phyloP scores from a whole-genome alignment of 1,140 invertebrate genomes.

The Ridgeia piscesae region DNA sequence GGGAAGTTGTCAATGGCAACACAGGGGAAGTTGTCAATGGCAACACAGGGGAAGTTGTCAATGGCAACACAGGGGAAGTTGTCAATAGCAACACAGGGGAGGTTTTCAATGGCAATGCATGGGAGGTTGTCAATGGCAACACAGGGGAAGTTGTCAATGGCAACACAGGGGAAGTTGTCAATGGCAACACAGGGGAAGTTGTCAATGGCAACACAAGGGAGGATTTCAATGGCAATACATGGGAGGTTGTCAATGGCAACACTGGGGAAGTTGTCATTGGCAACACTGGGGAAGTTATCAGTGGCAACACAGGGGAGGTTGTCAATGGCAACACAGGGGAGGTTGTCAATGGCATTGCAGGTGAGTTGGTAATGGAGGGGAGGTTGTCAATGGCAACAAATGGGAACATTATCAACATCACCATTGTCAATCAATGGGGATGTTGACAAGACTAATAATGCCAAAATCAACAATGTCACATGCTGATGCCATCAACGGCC shows the following conservation, averaged over 20 bases:
- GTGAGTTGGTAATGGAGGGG: no score
- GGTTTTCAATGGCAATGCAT: no score
- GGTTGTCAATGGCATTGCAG: not conserved
- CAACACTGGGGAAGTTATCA: not conserved
- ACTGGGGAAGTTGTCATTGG: no score
- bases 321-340: not conserved
- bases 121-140: not conserved
- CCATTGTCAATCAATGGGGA: not conserved
- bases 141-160: no score
- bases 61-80: not conserved
- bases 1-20: not conserved
- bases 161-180: no score
- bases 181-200: no score
- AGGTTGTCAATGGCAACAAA: not conserved
- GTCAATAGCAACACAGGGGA: not conserved
- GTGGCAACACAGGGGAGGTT: not conserved
- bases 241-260: not conserved
- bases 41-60: no score
- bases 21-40: not conserved
- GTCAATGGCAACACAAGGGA: no score
- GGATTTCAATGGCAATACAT: not conserved
- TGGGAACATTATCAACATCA: not conserved
- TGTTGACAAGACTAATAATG: not conserved
- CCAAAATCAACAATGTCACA: not conserved
- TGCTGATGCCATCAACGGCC: not conserved